phyloP scores from a whole-genome alignment of 2,113 vertebrate genomes.

The Paratilapia polleni region DNA sequence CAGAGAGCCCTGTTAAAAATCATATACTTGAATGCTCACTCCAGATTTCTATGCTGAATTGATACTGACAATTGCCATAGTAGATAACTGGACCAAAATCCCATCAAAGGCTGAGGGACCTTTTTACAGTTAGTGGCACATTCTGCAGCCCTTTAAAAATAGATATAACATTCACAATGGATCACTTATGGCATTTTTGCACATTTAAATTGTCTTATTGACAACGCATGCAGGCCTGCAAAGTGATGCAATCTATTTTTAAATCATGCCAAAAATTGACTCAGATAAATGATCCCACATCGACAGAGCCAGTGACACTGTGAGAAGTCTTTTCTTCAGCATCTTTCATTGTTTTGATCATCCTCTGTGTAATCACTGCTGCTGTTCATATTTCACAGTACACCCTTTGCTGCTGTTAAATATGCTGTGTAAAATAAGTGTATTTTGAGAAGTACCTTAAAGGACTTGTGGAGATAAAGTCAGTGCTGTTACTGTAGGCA shows the following conservation, averaged over 20 bases:
- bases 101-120: constrained; percentile 28
- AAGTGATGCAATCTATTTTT: constrained; percentile 52
- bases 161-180: constrained; percentile 1
- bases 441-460: constrained; percentile 26
- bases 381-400: constrained; percentile 31
- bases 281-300: constrained; percentile 51
- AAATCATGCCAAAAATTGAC: constrained; percentile 54
- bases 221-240: constrained; percentile 28
- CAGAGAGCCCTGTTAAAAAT: neutral
- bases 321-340: constrained; percentile 45
- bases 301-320: constrained; percentile 39
- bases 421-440: constrained; percentile 26
- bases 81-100: constrained; percentile 41
- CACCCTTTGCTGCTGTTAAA: constrained; percentile 39
- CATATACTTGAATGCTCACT: neutral
- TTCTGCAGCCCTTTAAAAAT: constrained; percentile 20
- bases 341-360: constrained; percentile 57
- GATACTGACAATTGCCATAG: constrained; percentile 29
- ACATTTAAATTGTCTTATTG: constrained; percentile 26
- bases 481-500: constrained; percentile 7
- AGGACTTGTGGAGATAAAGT: constrained; percentile 26
- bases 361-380: constrained; percentile 40
- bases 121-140: neutral
- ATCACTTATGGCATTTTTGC: constrained; percentile 23
- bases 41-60: neutral